These are phyloP conservation scores for Apostichopus japonicus DNA, from an alignment of 35 echinoderm and acorn worm genomes.

Conservation along the genomic window DNA sequence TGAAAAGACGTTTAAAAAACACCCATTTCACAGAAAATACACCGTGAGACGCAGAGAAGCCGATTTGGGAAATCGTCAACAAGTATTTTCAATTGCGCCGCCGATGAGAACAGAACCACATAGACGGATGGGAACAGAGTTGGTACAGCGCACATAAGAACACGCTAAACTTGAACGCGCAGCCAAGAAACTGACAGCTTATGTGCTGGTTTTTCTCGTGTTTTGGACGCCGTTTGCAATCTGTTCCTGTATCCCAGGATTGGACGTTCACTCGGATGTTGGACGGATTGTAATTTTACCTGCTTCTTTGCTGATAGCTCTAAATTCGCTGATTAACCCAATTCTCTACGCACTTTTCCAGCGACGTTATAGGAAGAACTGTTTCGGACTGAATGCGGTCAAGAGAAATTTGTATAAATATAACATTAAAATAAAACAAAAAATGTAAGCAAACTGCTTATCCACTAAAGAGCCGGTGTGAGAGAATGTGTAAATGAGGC, in stretches of 20 bases:
- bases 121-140: no score
- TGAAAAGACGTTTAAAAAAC: not conserved
- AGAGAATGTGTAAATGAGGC: no score
- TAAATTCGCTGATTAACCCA: slow-evolving; percentile 21
- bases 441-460: not conserved
- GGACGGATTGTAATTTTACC: not conserved
- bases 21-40: not conserved
- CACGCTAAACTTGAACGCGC: not conserved
- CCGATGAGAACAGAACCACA: not conserved
- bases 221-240: not conserved
- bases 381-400: not conserved
- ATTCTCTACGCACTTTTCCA: not conserved
- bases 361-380: not conserved
- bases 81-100: no score
- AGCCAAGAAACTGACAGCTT: not conserved
- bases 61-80: not conserved
- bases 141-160: not conserved
- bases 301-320: not conserved
- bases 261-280: not conserved
- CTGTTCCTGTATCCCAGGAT: not conserved
- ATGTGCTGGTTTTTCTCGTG: not conserved
- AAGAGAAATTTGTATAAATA: not conserved
- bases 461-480: no score
- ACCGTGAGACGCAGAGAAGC: not conserved
- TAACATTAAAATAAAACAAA: not conserved